Evolutionary conservation across 2,113 vertebrate species (phyloP), one percentile per base, ranked within the genome.

Genomic region (Lophura nycthemera): DNA sequence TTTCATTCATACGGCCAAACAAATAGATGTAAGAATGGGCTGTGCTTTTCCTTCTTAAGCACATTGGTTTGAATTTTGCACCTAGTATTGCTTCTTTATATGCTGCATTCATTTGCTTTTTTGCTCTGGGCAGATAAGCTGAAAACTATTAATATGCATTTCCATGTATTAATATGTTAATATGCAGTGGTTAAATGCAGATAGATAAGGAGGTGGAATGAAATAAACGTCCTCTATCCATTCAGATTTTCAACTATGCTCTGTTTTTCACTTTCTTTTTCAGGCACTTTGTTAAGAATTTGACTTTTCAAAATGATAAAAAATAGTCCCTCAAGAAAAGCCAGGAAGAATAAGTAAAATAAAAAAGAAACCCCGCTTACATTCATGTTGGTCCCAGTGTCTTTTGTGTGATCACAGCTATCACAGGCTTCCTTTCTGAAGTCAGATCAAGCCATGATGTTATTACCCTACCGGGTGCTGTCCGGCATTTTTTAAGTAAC

Each of bases 101-200:
- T 73, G 69, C 83, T 92, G 61, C 57, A 81, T 91, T 83, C 81
- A 72, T 94, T 79, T 88, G 81, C 54, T 78, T 94, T 94, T 93
- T 95, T 93, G 92, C 89, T 96, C 50, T 78, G 78, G 82, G 93
- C 74, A 96, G 86, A 95, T 88, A 93, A 94, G 79, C 71, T 29
- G 10, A 90, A 60, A 0, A 0, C 38, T 84, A 90, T 90, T 95
- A 91, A 81, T 93, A 93, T 82, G 78, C 71, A 93, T 95, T 92
- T 91, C 69, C 32, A 32, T 7, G 0, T 72, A 91, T 93, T 92
- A 93, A 89, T 92, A 93, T 79, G 82, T 70, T 91, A 92, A 96
- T 95, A 86, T 19, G 52, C 72, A 67, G 10, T 25, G 50, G 64
- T 13, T 96, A 83, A 95, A 96, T 89, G 79, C 78, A 90, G 90